Base-by-base conservation (phyloP, 2,888 invertebrate genomes). In the Hemithea aestivaria region DNA sequence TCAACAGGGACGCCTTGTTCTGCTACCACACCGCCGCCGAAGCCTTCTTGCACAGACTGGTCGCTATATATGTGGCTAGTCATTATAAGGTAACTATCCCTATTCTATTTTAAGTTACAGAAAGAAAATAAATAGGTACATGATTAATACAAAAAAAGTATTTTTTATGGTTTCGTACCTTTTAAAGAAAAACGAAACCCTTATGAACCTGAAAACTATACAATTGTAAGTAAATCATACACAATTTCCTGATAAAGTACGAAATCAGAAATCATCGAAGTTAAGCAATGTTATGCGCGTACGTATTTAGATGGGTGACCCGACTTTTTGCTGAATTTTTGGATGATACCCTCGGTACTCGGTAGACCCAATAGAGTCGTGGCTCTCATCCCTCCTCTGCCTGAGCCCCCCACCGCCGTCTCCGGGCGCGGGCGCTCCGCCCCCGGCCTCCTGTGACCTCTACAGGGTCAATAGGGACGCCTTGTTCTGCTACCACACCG, bases 31-130 rank as follows among this genome's bases (percentile, higher is more conserved):
- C 94, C 66, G 97, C 97, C 0, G 95, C 96, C 0, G 96, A 96
- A 77, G 90, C 92, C 1, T 99, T 99, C 76, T 87, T 99, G 6
- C 97, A 98, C 58, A 89, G 96, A 41, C 73, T 99, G 6, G 96
- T 99, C 51, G 91, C 96, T 7, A 91, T 99, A 26, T 98, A 97
- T 71, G 99, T 99, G 0, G 92, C 99, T 0, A 98, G 99, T 4
- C 99, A 99, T 87, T 99, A 99, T 73, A 99, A 99, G 90, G 94
- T 91, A 63, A 62, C n/a, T n/a, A n/a, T n/a, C n/a, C n/a, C n/a
- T n/a, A n/a, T n/a, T n/a, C n/a, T n/a, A n/a, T n/a, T n/a, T n/a
- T n/a, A n/a, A n/a, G n/a, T n/a, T n/a, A n/a, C n/a, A n/a, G n/a
- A n/a, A n/a, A n/a, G n/a, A n/a, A n/a, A n/a, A n/a, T n/a, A n/a